These are phyloP conservation scores for Cantharis lateralis DNA, from an alignment of 2,888 invertebrate genomes.

Conservation along the genomic window DNA sequence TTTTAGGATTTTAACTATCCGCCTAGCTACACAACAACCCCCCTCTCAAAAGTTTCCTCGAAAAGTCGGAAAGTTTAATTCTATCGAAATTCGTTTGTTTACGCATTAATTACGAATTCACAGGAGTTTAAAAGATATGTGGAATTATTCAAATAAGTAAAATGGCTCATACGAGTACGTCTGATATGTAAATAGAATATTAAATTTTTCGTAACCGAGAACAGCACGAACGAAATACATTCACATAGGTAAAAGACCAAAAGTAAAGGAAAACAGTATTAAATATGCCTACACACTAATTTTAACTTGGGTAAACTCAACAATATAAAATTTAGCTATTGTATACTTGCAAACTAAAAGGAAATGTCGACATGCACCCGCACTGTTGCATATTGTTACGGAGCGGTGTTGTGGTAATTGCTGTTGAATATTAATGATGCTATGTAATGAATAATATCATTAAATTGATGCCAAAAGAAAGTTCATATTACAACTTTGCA, in stretches of 20 bases:
- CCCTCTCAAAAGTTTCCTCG: too few relatives aligned
- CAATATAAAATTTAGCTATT: neutral
- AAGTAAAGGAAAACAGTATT: neutral
- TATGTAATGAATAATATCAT: neutral
- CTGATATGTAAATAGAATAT: neutral
- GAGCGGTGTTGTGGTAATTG: neutral
- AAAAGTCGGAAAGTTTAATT: too few relatives aligned
- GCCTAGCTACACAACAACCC: too few relatives aligned
- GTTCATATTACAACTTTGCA: neutral
- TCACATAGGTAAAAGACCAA: neutral
- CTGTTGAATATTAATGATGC: constrained; percentile 8
- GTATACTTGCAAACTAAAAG: neutral
- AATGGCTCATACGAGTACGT: neutral
- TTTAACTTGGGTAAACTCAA: neutral
- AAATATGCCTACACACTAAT: neutral
- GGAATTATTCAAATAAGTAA: neutral
- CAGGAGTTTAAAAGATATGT: neutral
- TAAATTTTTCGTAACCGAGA: neutral
- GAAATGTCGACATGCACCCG: neutral
- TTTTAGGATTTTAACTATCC: too few relatives aligned
- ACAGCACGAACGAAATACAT: neutral
- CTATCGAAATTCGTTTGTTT: neutral
- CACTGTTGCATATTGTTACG: neutral
- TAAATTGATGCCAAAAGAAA: neutral
- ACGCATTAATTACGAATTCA: neutral